A percentile compares a stretch with the other conserved stretches of the same genome.
Conservation (phyloP, 2,797 vertebrate genomes). For the Gymnopithys bicolor region DNA sequence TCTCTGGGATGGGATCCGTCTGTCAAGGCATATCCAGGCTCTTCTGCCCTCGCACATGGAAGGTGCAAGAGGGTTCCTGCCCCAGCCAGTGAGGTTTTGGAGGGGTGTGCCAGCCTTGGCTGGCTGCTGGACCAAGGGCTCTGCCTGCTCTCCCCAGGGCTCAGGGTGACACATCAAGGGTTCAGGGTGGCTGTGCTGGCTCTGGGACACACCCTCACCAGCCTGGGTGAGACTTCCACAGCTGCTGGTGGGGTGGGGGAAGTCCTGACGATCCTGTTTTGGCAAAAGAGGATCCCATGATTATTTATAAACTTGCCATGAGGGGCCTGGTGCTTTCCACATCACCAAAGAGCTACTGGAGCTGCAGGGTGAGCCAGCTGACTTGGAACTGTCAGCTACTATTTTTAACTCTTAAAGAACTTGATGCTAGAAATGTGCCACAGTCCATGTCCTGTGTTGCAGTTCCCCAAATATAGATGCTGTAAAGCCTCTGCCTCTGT, state of each 20-base stretch:
- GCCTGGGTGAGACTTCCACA: background rate
- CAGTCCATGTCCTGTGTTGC: accelerated
- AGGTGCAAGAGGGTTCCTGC: background rate
- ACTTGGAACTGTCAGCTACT: background rate
- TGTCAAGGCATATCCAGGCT: accelerated
- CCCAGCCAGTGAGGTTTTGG: accelerated
- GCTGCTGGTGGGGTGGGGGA: background rate
- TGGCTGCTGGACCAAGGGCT: background rate
- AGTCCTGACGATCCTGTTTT: background rate
- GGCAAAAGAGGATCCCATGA: background rate
- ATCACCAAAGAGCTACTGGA: background rate
- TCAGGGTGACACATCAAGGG: accelerated
- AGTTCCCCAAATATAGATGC: background rate
- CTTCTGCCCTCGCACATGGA: background rate
- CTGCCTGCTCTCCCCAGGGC: background rate
- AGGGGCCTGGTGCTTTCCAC: background rate
- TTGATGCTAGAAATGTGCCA: background rate
- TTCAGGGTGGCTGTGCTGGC: background rate
- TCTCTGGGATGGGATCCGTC: background rate
- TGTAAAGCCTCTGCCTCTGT: background rate
- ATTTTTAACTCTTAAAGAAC: slow-evolving; percentile 33
- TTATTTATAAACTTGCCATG: slow-evolving; percentile 18
- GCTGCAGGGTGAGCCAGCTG: background rate
- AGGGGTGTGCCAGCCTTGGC: too few relatives aligned
- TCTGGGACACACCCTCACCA: background rate